A percentile compares a stretch with the other conserved stretches of the same genome.
Conservation (phyloP, 2,797 vertebrate genomes). For the Neosalanx taihuensis region DNA sequence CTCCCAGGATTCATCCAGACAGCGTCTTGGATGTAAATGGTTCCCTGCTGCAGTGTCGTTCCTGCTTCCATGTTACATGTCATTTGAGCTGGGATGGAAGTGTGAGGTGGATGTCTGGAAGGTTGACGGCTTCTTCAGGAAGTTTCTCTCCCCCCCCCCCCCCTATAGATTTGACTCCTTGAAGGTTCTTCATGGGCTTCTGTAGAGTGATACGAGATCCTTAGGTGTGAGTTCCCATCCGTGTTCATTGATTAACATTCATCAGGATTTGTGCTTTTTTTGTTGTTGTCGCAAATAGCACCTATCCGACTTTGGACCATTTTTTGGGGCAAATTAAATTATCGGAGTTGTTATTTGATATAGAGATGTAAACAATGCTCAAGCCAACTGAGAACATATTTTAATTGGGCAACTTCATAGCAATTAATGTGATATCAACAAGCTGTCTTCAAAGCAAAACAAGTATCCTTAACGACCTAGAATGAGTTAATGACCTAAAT, state of each 20-base stretch:
- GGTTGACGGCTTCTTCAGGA: neutral
- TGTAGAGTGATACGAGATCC: neutral
- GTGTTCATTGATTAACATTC: no score
- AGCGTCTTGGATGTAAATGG: conserved; percentile 63
- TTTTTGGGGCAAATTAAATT: neutral
- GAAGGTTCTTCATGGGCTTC: conserved; percentile 4
- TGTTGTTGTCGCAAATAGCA: no score
- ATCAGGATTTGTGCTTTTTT: no score
- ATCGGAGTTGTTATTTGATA: neutral
- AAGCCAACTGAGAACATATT: neutral
- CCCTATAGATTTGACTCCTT: neutral
- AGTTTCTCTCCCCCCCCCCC: neutral
- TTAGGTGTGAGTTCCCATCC: no score
- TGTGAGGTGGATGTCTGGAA: neutral
- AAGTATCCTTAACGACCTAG: neutral
- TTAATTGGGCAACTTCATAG: neutral
- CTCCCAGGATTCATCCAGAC: conserved; percentile 57
- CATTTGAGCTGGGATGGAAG: conserved; percentile 45
- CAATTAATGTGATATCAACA: neutral
- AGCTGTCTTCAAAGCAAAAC: neutral
- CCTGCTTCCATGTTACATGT: conserved; percentile 39
- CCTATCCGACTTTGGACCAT: neutral
- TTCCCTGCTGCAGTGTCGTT: conserved; percentile 55
- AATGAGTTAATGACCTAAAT: neutral
- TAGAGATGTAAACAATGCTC: neutral